Evolutionary conservation across 2,113 vertebrate genomes (phyloP), one percentile per base, ranked within the genome.

Genomic region (Anser cygnoides): DNA sequence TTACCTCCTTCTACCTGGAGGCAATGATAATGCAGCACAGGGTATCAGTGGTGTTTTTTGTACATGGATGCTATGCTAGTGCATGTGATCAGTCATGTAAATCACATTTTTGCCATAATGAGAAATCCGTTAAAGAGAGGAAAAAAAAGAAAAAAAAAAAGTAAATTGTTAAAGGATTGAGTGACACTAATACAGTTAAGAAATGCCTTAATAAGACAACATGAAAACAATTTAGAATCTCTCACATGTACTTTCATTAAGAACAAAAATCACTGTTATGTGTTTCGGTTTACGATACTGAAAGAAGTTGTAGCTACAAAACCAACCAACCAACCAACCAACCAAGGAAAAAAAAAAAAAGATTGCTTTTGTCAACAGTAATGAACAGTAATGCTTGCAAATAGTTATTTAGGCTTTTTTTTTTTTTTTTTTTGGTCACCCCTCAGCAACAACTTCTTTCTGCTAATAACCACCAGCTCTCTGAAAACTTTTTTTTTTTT

Each of bases 1-100:
- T 39, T 6, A 4, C 4, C 13, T 72, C 7, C 14, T 5, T 79
- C 2, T 0, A 19, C 12, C 22, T 50, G 33, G 5, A 54, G 39
- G 22, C 7, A 65, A 15, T 8, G 33, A 3, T 6, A 67, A 25
- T 29, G 61, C 25, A 90, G 18, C 25, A 9, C 35, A 50, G 18
- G 35, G 33, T 20, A 28, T 3, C 5, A 16, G 33, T 41, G 79
- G 3, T 5, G 2, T 20, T 39, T 35, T 80, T 57, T 31, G 16
- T 46, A 12, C 11, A 28, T 63, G 13, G 16, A 3, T 2, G 35
- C 9, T 19, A 35, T 59, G 4, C 8, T 77, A 49, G 17, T 8
- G 81, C 11, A 14, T 18, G 54, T 59, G 11, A 25, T 61, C 35
- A 66, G 39, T 75, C 39, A 58, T 17, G 21, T 29, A 62, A 79